Evolutionary conservation across 2,113 vertebrate species (phyloP), one percentile per base, ranked within the genome.

Genomic region (Platichthys flesus): DNA sequence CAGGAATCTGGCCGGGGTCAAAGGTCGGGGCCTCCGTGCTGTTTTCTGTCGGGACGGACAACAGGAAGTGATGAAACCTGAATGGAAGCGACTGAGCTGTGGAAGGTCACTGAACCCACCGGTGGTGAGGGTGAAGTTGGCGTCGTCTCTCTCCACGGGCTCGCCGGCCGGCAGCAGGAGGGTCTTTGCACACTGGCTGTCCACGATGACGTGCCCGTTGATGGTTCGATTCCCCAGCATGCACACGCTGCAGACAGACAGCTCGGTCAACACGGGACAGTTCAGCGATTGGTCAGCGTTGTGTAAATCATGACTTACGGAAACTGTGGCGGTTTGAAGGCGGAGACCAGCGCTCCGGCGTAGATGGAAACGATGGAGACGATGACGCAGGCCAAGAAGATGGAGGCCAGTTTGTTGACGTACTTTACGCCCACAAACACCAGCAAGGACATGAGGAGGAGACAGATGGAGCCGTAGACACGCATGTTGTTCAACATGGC

Each of bases 401-500:
- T 85, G 0, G 97, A 97, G 23, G 97, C 97, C 81, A 97, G 95
- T 81, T 97, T 97, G 94, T 97, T 97, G 71, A 97, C 97, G 9
- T 97, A 97, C 79, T 96, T 96, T 1, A 97, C 96, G 0, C 96
- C 97, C 24, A 97, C 96, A 5, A 97, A 97, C 2, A 97, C 96
- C 85, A 97, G 94, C 84, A 97, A 35, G 0, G 95, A 94, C 96
- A 97, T 96, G n/a, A 97, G 91, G 52, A 96, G 82, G 68, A 97
- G 91, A 76, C 94, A 97, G 81, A 96, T 91, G 10, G 96, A 95
- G 87, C 97, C 96, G 52, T 98, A 98, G 14, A 98, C 90, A 0
- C 97, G 94, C 97, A 98, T 97, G 91, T 97, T 97, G 84, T 98
- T 98, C 72, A 97, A 83, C 95, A 96, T 94, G 79, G 95, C 95